These are phyloP conservation scores for Bradypodion ventrale DNA, from an alignment of 2,797 vertebrate genomes.

Conservation along the genomic window DNA sequence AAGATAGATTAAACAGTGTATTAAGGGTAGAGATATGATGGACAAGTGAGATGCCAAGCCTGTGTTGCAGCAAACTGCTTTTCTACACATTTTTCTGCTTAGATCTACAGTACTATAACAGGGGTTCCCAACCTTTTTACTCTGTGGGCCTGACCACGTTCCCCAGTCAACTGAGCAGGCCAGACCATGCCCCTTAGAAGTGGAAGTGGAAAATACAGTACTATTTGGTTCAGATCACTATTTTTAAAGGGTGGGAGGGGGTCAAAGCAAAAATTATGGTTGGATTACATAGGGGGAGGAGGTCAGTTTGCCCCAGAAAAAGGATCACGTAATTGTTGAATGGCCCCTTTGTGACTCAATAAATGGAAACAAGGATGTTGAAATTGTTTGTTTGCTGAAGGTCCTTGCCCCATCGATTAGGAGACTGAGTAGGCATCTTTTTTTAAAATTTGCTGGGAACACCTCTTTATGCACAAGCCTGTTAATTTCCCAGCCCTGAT, in stretches of 20 bases:
- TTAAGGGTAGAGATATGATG: background rate
- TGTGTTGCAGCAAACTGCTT: conserved; percentile 12
- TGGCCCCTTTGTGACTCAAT: too few relatives aligned
- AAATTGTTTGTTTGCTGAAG: background rate
- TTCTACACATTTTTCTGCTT: conserved; percentile 22
- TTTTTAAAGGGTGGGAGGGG: too few relatives aligned
- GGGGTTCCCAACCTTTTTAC: too few relatives aligned
- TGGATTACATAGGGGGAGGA: too few relatives aligned
- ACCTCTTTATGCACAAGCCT: conserved; percentile 52
- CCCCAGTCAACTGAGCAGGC: too few relatives aligned
- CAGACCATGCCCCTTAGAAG: too few relatives aligned
- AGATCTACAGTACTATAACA: conserved; percentile 6
- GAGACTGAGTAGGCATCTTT: conserved; percentile 22
- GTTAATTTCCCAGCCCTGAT: conserved; percentile 28
- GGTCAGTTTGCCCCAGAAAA: too few relatives aligned
- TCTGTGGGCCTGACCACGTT: too few relatives aligned
- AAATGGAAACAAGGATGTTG: background rate
- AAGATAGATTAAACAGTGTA: fast-evolving
- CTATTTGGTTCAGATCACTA: too few relatives aligned
- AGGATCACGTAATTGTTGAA: too few relatives aligned
- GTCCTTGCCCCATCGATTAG: background rate
- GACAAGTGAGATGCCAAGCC: background rate
- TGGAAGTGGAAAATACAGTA: too few relatives aligned
- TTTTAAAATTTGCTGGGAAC: conserved; percentile 26
- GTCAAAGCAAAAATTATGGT: too few relatives aligned